Base-by-base conservation (phyloP, 2,888 invertebrate genomes). In the Drosophila cognata region DNA sequence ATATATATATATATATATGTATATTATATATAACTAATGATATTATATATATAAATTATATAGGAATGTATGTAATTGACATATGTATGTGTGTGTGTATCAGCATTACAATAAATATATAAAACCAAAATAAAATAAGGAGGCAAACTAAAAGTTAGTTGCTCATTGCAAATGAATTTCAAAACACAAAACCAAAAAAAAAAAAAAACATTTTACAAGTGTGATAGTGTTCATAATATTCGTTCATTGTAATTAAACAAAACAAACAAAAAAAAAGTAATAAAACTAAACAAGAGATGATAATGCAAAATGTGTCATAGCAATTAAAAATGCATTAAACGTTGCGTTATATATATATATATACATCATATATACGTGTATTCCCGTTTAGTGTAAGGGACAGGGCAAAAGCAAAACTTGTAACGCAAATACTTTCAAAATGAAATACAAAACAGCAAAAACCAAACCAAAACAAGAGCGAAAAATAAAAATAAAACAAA, bases 161-260 rank as follows among this genome's bases (percentile, higher is more conserved):
- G 84, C 82, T 80, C 82, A 84, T 77, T 80, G 81, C 82, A 81
- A 86, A 79, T 60, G 78, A 71, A 74, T 73, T 53, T 58, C 21
- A 56, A 67, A 78, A 48, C 67, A 66, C 63, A 73, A 81, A 79
- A 65, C 28, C 25, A 58, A 61, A 70, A 73, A 71, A 71, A 73
- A 72, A 71, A 65, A 78, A 61, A 82, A 82, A 87, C 81, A 85
- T 87, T 89, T 91, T 91, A 82, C 89, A 91, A 91, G 91, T 91
- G 91, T 91, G 91, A 91, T 91, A 91, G 91, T 89, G 88, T 84
- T 88, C 84, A 84, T 82, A 80, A 89, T 87, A 87, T 71, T 83
- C 85, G 88, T 88, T 88, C 87, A 87, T 83, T 85, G 88, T 89
- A 85, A 81, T 78, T 75, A 64, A 71, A 71, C 50, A 60, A 69